Evolutionary conservation across 2,113 vertebrate genomes (phyloP).

Genomic region (Prionailurus viverrinus): DNA sequence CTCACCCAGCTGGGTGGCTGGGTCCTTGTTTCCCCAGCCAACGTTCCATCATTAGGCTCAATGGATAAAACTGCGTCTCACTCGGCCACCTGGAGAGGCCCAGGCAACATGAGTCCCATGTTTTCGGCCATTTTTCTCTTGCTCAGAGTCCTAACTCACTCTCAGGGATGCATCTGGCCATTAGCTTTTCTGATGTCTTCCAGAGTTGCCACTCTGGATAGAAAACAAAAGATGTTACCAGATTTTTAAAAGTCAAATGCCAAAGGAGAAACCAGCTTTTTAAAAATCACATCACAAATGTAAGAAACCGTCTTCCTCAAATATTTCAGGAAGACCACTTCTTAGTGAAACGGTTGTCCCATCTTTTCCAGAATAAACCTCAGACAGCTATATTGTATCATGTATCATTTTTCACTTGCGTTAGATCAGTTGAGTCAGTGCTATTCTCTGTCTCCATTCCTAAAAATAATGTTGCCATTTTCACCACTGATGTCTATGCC

Average conservation of each 20-base stretch:
- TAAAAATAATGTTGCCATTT: background rate
- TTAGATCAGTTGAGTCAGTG: background rate
- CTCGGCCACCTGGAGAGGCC: background rate
- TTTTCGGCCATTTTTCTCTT: background rate
- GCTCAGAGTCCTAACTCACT: background rate
- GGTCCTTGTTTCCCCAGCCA: background rate
- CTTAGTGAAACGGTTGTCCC: background rate
- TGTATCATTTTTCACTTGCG: background rate
- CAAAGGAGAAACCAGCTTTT: background rate
- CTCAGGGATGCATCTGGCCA: background rate
- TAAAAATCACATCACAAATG: background rate
- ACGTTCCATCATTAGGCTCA: background rate
- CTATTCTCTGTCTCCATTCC: slow-evolving; percentile 6
- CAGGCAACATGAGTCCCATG: background rate
- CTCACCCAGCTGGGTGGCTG: background rate
- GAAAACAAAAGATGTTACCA: background rate
- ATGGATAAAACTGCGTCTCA: background rate
- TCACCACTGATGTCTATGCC: background rate
- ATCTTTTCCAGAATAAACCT: slow-evolving; percentile 39
- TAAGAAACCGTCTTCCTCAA: background rate
- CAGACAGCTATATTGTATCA: background rate
- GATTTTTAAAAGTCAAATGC: background rate
- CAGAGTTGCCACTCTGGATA: background rate
- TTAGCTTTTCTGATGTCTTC: background rate
- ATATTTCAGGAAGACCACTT: background rate